Evolutionary conservation across 2,888 invertebrate genomes (phyloP).

Genomic region (Rotaria macrura): DNA sequence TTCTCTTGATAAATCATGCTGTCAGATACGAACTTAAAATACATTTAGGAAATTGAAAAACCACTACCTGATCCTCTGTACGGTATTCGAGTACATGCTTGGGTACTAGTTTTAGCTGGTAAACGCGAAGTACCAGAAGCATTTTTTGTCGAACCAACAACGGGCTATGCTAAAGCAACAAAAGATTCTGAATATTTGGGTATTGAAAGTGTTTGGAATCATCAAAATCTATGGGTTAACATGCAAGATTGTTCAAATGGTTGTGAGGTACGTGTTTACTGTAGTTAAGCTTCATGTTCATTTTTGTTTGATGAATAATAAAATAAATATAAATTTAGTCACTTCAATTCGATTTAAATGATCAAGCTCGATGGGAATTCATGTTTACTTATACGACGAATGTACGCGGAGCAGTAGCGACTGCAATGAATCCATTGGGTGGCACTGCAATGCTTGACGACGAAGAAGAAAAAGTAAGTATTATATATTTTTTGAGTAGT

Average conservation of each 20-base stretch:
- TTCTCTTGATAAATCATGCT: too few species aligned
- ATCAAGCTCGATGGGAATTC: conserved; percentile 48
- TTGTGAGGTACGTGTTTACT: conserved; percentile 41
- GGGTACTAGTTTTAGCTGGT: conserved; percentile 65
- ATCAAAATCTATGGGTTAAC: conserved; percentile 61
- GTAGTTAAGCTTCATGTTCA: too few species aligned
- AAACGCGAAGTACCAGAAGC: conserved; percentile 57
- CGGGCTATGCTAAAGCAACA: conserved; percentile 60
- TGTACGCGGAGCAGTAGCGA: conserved; percentile 42
- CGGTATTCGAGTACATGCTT: conserved; percentile 61
- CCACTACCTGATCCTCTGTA: conserved; percentile 47
- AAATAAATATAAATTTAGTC: not conserved
- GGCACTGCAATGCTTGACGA: conserved; percentile 41
- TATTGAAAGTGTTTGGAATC: conserved; percentile 74
- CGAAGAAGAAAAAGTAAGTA: conserved; percentile 44
- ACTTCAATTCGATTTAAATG: conserved; percentile 42
- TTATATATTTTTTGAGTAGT: not conserved
- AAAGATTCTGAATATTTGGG: conserved; percentile 60
- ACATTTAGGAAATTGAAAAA: conserved; percentile 44
- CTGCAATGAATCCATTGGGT: conserved; percentile 35
- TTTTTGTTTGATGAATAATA: too few species aligned
- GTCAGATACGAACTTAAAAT: too few species aligned
- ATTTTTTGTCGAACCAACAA: conserved; percentile 73
- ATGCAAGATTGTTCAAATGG: conserved; percentile 51
- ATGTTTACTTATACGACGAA: conserved; percentile 45